Conservation (phyloP, 1,140 invertebrate genomes). For the Zaprionus africanus region DNA sequence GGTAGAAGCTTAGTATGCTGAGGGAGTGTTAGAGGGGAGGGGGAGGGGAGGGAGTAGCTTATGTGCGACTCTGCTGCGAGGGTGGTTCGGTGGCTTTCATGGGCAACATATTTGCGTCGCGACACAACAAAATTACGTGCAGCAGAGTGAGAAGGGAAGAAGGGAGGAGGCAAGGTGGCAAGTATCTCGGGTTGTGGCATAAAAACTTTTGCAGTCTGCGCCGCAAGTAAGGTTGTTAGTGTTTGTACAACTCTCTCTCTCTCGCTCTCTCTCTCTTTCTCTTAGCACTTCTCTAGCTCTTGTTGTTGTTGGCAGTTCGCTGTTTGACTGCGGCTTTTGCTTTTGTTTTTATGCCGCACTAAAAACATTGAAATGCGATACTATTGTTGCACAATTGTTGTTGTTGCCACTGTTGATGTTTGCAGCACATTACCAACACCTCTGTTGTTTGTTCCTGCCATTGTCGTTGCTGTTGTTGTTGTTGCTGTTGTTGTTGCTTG, state of each 20-base stretch:
- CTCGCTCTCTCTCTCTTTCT: conserved; percentile 16
- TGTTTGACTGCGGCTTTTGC: conserved; percentile 79
- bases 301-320: conserved; percentile 54
- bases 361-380: conserved; percentile 81
- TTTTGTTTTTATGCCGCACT: conserved; percentile 80
- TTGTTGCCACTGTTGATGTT: conserved; percentile 48
- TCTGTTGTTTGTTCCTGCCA: conserved; percentile 44
- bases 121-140: conserved; percentile 81
- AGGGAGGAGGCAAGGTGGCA: conserved; percentile 14
- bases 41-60: background rate
- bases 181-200: conserved; percentile 52
- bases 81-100: conserved; percentile 51
- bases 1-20: conserved; percentile 51
- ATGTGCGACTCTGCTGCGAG: background rate
- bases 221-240: conserved; percentile 29
- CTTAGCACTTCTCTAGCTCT: conserved; percentile 21
- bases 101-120: conserved; percentile 79
- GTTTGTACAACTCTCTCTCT: conserved; percentile 20
- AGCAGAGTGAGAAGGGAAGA: conserved; percentile 10
- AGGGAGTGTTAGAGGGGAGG: background rate
- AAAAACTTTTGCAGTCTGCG: conserved; percentile 76
- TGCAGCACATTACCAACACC: conserved; percentile 67
- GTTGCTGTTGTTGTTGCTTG: conserved; percentile 51
- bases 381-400: conserved; percentile 74
- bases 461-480: conserved; percentile 22